Base-by-base conservation (phyloP, 2,888 invertebrate species). In the Netelia inedita region DNA sequence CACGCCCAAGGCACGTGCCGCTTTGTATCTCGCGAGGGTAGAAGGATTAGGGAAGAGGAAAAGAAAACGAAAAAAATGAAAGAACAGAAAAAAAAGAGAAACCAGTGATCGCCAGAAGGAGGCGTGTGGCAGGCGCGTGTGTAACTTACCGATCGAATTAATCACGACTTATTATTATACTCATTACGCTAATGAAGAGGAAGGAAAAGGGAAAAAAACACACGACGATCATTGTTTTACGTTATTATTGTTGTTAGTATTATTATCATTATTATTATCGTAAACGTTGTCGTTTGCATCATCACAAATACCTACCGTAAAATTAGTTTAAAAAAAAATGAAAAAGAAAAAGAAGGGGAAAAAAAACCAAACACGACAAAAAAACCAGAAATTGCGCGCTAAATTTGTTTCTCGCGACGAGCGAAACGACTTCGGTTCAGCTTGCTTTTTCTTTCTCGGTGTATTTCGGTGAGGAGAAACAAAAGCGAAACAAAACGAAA, bases 131-230 rank as follows among this genome's bases (percentile, higher is more conserved):
- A 55, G 72, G 79, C 69, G 72, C 75, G 80, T 86, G 75, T 87
- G 87, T 84, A 79, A 87, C 86, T 87, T 90, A 88, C 83, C 84
- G 85, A 87, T 89, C 87, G 84, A 88, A 89, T 89, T 88, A 87
- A 88, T 88, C 86, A 87, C 86, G 87, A 88, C 79, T 88, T 88
- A 86, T 79, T 85, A 85, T 86, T 82, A 83, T 83, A 81, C 83
- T 87, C 81, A 85, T 79, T 85, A 85, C 78, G 69, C 80, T 84
- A 79, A 78, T 78, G 57, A 50, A 79, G 28, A 65, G 19, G 73
- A 65, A 72, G 72, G 55, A 68, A 68, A 73, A 59, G 68, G 16
- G 19, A 53, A 23, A 63, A 28, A 19, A n/a, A 35, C 5, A 35
- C 35, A 35, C 35, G 35, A 79, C 35, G 61, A 78, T 85, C 82